Percentiles rank a stretch among this genome's conserved stretches.
These are phyloP conservation scores for Harpalus rubripes DNA, from an alignment of 2,888 invertebrate species.

Conservation along the genomic window DNA sequence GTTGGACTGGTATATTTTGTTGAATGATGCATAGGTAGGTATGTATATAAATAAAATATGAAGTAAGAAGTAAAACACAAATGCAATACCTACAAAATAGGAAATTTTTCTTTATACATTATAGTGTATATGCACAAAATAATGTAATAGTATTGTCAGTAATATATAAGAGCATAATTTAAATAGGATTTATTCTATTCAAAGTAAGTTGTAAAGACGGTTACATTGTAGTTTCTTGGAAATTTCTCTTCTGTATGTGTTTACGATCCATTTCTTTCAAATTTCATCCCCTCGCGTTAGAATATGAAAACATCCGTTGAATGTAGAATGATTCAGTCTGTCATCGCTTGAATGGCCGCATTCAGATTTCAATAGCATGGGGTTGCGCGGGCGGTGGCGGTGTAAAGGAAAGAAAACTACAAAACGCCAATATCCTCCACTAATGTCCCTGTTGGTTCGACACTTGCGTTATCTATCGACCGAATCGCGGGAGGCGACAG, in stretches of 20 bases:
- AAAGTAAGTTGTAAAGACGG: background rate
- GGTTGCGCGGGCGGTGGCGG: background rate
- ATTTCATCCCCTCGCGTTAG: background rate
- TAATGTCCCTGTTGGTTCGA: slow-evolving; percentile 38
- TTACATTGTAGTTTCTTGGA: background rate
- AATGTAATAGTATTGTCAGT: too few relatives aligned
- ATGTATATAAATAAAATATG: too few relatives aligned
- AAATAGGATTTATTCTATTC: too few relatives aligned
- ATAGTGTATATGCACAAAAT: too few relatives aligned
- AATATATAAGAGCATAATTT: too few relatives aligned
- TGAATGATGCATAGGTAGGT: too few relatives aligned
- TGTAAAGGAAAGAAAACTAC: slow-evolving; percentile 24
- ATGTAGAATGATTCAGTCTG: background rate
- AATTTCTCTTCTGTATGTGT: background rate
- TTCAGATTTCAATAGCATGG: background rate
- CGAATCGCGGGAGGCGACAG: background rate
- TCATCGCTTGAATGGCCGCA: background rate
- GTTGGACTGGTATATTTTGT: too few relatives aligned
- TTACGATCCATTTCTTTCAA: background rate
- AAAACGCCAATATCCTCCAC: slow-evolving; percentile 40
- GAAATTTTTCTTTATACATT: too few relatives aligned
- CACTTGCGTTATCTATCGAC: slow-evolving; percentile 41
- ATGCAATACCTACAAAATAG: too few relatives aligned
- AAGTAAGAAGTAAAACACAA: too few relatives aligned
- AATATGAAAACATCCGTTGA: slow-evolving; percentile 6